Base-by-base conservation (phyloP, 1,140 invertebrate species). In the Hylaeus anthracinus region DNA sequence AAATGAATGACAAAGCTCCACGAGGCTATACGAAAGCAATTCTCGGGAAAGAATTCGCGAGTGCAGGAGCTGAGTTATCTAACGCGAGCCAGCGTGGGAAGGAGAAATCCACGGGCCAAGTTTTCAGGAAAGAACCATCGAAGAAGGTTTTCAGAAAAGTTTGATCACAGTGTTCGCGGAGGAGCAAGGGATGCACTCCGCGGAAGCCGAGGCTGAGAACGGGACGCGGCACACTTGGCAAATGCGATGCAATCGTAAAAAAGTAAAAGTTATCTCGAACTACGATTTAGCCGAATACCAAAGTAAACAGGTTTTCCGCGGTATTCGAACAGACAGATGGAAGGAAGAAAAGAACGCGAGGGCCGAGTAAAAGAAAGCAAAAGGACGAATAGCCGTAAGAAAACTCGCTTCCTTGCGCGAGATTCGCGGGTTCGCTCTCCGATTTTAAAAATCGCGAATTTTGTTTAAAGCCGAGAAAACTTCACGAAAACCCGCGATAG, bases 191-290 rank as follows among this genome's bases (percentile, higher is more conserved):
- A 14, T 37, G 43, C 37, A n/a, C n/a, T 56, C 14, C 66, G 12
- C n/a, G 51, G 61, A 10, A 37, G 37, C 9, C 9, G 51, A 10
- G 6, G 51, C 6, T 5, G 4, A 43, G 58, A 48, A 67, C 14
- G 43, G 39, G n/a, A 12, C 60, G 60, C 69, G 60, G 41, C 37
- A 53, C 48, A 43, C 58, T 81, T 48, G 56, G 64, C 60, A 67
- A 85, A 82, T 73, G 65, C 71, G 65, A n/a, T 72, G 64, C 72
- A 69, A 81, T 87, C 67, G 83, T 83, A 81, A 83, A 87, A 86
- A 88, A 86, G 79, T 87, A 87, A 87, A 84, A 84, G 84, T 85
- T 81, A 84, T 77, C 58, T 61, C 26, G 5, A 82, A 82, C 64
- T 73, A 43, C 74, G 56, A 82, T 86, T 85, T 78, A 82, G 51